phyloP scores from a whole-genome alignment of 2,113 vertebrate species.

The Polypterus senegalus region DNA sequence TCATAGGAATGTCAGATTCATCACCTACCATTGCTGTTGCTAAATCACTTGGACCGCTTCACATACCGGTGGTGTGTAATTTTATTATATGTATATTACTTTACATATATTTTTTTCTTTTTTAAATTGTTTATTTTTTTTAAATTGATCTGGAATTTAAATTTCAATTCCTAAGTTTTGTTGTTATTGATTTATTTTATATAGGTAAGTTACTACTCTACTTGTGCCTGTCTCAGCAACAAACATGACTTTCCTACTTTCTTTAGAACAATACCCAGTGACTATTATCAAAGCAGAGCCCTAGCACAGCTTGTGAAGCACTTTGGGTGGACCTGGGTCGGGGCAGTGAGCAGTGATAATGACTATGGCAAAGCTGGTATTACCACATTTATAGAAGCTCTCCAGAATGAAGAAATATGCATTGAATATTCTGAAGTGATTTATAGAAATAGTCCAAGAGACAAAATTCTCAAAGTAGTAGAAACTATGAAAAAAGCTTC shows the following conservation, averaged over 20 bases:
- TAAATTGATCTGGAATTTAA: too few species aligned
- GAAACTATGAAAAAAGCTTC: conserved; percentile 3
- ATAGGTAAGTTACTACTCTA: conserved; percentile 13
- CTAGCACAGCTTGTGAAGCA: conserved; percentile 13
- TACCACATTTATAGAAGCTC: conserved; percentile 5
- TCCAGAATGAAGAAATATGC: conserved; percentile 3
- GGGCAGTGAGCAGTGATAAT: conserved; percentile 3
- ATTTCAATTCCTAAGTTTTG: too few species aligned
- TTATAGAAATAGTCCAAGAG: conserved; percentile 6
- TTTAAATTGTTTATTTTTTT: conserved; percentile 3
- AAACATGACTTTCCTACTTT: conserved; percentile 1
- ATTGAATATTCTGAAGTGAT: conserved; percentile 8
- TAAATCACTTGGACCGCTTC: conserved; percentile 1
- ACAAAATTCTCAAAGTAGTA: conserved; percentile 10
- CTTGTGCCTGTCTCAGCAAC: conserved; percentile 3
- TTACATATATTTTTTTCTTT: conserved; percentile 26
- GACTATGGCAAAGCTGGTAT: conserved; percentile 10
- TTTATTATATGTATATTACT: neutral
- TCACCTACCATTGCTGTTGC: conserved; percentile 3
- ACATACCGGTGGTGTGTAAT: conserved; percentile 10
- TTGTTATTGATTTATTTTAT: neutral
- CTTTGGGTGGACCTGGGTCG: conserved; percentile 18
- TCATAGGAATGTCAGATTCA: conserved; percentile 7
- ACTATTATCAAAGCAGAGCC: conserved; percentile 12
- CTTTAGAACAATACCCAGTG: conserved; percentile 13